These are phyloP conservation scores for Cyprinodon variegatus DNA, from an alignment of 2,113 vertebrate species.

Conservation along the genomic window DNA sequence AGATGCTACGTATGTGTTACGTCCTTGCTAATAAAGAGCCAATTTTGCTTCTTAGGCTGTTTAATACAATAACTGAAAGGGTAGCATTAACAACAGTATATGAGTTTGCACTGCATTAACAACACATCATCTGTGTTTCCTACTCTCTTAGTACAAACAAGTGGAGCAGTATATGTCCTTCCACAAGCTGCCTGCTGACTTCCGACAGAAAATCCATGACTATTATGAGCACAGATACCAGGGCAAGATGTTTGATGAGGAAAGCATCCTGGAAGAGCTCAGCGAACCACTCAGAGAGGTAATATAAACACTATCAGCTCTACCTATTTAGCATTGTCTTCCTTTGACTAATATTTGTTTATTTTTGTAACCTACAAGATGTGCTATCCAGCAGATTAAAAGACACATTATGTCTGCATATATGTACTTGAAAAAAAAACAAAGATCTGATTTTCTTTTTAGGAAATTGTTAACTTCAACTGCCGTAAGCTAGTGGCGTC, in stretches of 20 bases:
- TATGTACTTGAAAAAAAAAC: background rate
- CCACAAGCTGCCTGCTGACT: constrained; percentile 95
- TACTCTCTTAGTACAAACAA: constrained; percentile 90
- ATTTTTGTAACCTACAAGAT: background rate
- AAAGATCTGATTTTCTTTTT: background rate
- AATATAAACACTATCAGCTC: constrained; percentile 19
- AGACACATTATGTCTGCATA: background rate
- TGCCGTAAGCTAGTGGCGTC: constrained; percentile 97
- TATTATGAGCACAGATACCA: constrained; percentile 99
- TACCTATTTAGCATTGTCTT: background rate
- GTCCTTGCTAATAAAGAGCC: background rate
- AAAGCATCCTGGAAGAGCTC: constrained; percentile 95
- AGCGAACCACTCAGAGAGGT: constrained; percentile 95
- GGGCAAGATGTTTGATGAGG: constrained; percentile 99
- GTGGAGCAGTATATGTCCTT: constrained; percentile 99
- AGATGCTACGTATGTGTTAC: background rate
- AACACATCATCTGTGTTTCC: constrained; percentile 4
- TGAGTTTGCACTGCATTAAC: constrained; percentile 16
- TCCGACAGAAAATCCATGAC: constrained; percentile 96
- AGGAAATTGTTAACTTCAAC: constrained; percentile 99
- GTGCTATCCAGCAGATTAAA: background rate
- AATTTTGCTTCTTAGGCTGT: background rate
- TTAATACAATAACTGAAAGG: background rate
- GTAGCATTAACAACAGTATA: constrained; percentile 5
- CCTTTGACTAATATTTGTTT: background rate